phyloP scores from a whole-genome alignment of 2,113 vertebrate species.

The Brachyistius frenatus region DNA sequence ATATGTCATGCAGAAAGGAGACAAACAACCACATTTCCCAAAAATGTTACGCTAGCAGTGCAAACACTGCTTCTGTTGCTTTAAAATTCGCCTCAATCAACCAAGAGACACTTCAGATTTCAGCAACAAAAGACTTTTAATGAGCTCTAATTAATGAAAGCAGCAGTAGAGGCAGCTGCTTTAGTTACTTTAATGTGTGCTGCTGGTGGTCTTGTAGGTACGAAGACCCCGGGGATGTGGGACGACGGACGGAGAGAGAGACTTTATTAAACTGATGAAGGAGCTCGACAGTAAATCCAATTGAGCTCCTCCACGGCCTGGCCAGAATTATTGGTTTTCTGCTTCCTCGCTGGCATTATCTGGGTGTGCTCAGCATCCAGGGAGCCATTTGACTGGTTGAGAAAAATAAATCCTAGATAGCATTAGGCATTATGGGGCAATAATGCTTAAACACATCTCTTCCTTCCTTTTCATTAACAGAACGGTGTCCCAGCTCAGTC shows the following conservation, averaged over 20 bases:
- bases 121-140: conserved; percentile 37
- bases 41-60: no score
- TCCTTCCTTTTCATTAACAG: conserved; percentile 75
- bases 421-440: conserved; percentile 76
- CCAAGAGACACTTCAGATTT: neutral
- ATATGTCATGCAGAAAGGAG: no score
- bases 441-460: conserved; percentile 76
- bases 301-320: conserved; percentile 59
- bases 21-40: neutral
- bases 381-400: conserved; percentile 69
- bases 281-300: conserved; percentile 77
- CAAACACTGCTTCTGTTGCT: neutral
- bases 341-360: conserved; percentile 69
- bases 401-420: conserved; percentile 78
- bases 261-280: conserved; percentile 82
- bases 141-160: conserved; percentile 31
- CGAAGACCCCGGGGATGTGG: conserved; percentile 34
- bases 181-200: conserved; percentile 45
- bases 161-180: neutral
- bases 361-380: conserved; percentile 62
- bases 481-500: conserved; percentile 70
- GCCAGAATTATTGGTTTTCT: conserved; percentile 79
- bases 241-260: conserved; percentile 31
- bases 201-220: conserved; percentile 47
- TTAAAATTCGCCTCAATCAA: conserved; percentile 1